phyloP scores from a whole-genome alignment of 2,888 invertebrate genomes.

The Macrophya annulata region DNA sequence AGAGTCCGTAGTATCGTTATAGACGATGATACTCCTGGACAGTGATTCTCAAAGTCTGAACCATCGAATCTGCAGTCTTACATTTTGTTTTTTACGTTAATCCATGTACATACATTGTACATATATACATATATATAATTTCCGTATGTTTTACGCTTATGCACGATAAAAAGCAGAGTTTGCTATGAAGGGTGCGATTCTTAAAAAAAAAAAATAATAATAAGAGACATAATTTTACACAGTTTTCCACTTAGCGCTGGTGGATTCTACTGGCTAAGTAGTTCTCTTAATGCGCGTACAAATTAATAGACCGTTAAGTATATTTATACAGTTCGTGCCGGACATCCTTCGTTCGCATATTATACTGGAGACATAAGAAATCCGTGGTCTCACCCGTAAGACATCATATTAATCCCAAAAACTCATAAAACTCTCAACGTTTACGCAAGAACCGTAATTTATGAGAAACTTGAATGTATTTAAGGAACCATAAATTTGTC shows the following conservation, averaged over 20 bases:
- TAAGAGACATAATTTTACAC: not conserved
- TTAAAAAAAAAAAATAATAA: not conserved
- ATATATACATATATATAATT: not conserved
- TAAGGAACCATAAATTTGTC: not conserved
- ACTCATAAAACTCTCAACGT: not conserved
- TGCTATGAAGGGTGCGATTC: not conserved
- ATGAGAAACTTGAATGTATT: not conserved
- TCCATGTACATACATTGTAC: not conserved
- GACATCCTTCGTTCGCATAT: not conserved
- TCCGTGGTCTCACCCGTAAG: not conserved
- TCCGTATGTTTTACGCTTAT: not conserved
- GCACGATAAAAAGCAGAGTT: not conserved
- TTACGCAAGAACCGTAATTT: not conserved
- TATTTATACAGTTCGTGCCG: not conserved
- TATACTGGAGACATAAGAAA: not conserved
- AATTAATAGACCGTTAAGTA: not conserved
- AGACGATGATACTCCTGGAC: not conserved
- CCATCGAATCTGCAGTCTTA: not conserved
- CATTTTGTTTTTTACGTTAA: not conserved
- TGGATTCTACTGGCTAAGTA: constrained; percentile 13
- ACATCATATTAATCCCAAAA: not conserved
- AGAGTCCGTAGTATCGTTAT: not conserved
- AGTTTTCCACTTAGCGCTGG: constrained; percentile 20
- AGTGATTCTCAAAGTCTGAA: constrained; percentile 15
- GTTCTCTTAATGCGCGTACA: constrained; percentile 7